Evolutionary conservation across 2,888 invertebrate genomes (phyloP), one percentile per base, ranked within the genome.

Genomic region (Gastrophysa polygoni): DNA sequence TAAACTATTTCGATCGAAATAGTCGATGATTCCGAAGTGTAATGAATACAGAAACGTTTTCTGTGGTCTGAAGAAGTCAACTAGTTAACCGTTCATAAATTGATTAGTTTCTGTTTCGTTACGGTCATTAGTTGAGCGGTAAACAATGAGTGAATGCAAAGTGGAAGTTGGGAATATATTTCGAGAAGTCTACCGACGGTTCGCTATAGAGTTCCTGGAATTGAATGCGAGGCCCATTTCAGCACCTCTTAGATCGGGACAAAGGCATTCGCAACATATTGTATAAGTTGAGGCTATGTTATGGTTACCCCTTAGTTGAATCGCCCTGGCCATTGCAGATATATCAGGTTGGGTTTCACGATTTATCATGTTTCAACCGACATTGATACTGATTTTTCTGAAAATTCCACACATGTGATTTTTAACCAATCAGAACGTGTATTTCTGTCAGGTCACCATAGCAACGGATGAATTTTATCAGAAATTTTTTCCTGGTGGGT

Each of bases 1-100:
- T 54, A 24, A 54, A 54, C 54, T 54, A 54, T 54, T 54, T 38
- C 10, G 20, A 54, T 43, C 24, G 43, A 43, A 17, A 28, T 54
- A 54, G 20, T 18, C 21, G 7, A 20, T 7, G 17, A 51, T 18
- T 43, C 11, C 24, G 43, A 54, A 44, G 8, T 43, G 16, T 43
- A 11, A 44, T 16, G 54, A 43, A 32, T 34, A 51, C 20, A n/a
- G 14, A 17, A 51, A 34, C 54, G 34, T 51, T 17, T 34, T n/a
- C 11, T 10, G 3, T 34, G 38, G 38, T 20, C 38, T 20, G 38
- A 5, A 21, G 20, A 14, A 38, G 38, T 34, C 10, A 32, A 2
- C 17, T 34, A 32, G 7, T 49, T 24, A 14, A 38, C 38, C 38
- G 38, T 14, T 14, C 14, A 52, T 38, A n/a, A 54, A 24, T 54